Percentiles rank a stretch among this genome's conserved stretches.
Conservation (phyloP, 2,888 invertebrate genomes). For the Matsumyia berberina region DNA sequence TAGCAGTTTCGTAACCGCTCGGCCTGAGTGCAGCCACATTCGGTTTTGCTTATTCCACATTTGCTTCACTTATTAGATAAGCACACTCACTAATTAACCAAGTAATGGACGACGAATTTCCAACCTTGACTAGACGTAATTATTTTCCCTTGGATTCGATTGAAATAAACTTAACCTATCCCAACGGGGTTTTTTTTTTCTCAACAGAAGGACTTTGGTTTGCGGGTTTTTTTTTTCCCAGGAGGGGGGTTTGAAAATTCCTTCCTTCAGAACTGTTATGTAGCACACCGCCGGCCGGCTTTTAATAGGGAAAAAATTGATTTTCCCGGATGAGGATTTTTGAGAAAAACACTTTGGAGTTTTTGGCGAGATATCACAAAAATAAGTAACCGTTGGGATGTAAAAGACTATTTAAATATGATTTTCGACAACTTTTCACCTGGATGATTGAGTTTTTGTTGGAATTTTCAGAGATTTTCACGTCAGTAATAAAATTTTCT, state of each 20-base stretch:
- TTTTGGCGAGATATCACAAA: conserved; percentile 11
- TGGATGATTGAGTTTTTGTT: conserved; percentile 61
- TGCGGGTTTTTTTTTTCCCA: too few relatives aligned
- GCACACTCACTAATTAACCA: conserved; percentile 53
- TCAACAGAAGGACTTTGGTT: neutral
- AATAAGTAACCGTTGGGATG: conserved; percentile 67
- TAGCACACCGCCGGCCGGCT: conserved; percentile 68
- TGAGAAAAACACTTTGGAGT: conserved; percentile 1
- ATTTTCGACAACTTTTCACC: conserved; percentile 19
- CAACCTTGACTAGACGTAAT: conserved; percentile 14
- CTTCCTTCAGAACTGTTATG: conserved; percentile 25
- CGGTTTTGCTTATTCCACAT: neutral
- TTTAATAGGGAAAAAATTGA: conserved; percentile 48
- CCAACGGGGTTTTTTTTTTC: too few relatives aligned
- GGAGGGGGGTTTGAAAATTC: neutral
- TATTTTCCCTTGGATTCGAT: neutral
- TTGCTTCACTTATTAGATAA: conserved; percentile 64
- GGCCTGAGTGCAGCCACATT: too few relatives aligned
- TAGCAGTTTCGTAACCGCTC: conserved; percentile 63
- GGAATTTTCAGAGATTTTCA: conserved; percentile 80
- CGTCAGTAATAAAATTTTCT: conserved; percentile 79
- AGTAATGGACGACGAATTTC: conserved; percentile 21
- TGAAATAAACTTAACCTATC: conserved; percentile 25
- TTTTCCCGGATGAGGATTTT: conserved; percentile 29
- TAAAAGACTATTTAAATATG: conserved; percentile 36